These are phyloP conservation scores for Microctenopoma lineatum DNA, from an alignment of 2,797 vertebrate genomes.

Conservation along the genomic window DNA sequence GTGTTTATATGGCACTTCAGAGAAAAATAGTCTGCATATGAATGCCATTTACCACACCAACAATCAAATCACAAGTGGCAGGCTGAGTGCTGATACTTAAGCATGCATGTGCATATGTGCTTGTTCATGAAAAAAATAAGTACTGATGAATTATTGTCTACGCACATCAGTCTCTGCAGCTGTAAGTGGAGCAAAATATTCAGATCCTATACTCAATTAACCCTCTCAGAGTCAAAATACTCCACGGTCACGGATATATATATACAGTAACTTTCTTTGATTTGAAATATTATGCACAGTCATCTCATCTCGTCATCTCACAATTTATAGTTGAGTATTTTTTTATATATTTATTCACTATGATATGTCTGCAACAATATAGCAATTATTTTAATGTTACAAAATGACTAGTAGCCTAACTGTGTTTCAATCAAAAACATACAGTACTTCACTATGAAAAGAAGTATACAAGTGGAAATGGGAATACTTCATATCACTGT, in stretches of 20 bases:
- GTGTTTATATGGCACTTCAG: slow-evolving; percentile 49
- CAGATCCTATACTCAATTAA: background rate
- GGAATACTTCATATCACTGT: background rate
- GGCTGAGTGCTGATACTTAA: slow-evolving; percentile 5
- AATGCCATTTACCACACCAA: slow-evolving; percentile 11
- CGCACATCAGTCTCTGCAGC: background rate
- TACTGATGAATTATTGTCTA: background rate
- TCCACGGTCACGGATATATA: too few relatives aligned
- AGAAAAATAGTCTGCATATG: slow-evolving; percentile 26
- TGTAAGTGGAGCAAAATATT: slow-evolving; percentile 2
- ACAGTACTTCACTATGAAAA: background rate
- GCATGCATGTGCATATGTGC: background rate
- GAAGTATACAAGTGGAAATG: background rate
- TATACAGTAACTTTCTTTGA: too few relatives aligned
- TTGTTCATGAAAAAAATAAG: background rate
- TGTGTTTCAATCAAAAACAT: background rate
- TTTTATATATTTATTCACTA: too few relatives aligned
- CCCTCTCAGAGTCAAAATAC: background rate
- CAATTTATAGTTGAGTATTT: too few relatives aligned
- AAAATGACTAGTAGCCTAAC: background rate
- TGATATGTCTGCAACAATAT: too few relatives aligned
- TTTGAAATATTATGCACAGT: too few relatives aligned
- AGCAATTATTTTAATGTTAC: too few relatives aligned
- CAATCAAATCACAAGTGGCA: slow-evolving; percentile 2
- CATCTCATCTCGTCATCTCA: too few relatives aligned